A percentile compares a stretch with the other conserved stretches of the same genome.
Conservation (phyloP, 2,888 invertebrate genomes). For the Microdon myrmicae region DNA sequence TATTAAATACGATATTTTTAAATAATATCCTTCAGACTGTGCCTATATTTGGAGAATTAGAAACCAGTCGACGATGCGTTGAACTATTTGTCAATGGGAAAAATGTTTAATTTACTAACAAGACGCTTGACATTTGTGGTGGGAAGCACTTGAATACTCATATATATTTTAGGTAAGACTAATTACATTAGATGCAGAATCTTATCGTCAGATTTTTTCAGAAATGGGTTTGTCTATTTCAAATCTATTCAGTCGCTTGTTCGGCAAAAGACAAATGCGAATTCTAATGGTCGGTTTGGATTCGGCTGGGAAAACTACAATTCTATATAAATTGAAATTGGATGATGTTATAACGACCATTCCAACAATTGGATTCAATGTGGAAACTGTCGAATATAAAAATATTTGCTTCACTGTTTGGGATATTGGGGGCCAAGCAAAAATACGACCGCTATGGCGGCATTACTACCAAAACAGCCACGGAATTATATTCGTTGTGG, state of each 20-base stretch:
- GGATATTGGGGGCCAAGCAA: slow-evolving; percentile 55
- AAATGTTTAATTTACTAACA: too few species aligned
- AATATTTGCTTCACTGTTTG: slow-evolving; percentile 55
- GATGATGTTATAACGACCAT: slow-evolving; percentile 53
- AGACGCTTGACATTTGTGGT: too few species aligned
- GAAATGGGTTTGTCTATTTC: slow-evolving; percentile 53
- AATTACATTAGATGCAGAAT: too few species aligned
- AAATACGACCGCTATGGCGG: slow-evolving; percentile 54
- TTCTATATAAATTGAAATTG: slow-evolving; percentile 54
- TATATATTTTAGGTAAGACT: too few species aligned
- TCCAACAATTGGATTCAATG: slow-evolving; percentile 55
- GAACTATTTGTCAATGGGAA: too few species aligned
- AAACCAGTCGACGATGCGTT: too few species aligned
- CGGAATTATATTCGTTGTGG: slow-evolving; percentile 53
- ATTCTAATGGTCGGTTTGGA: slow-evolving; percentile 55
- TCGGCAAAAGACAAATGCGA: slow-evolving; percentile 50
- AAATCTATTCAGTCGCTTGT: slow-evolving; percentile 39
- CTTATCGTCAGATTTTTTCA: too few species aligned
- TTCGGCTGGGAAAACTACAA: slow-evolving; percentile 55
- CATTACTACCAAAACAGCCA: slow-evolving; percentile 54
- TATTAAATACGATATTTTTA: too few species aligned
- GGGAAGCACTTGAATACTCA: too few species aligned
- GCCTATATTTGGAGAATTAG: too few species aligned
- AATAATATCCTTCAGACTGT: too few species aligned
- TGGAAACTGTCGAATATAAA: slow-evolving; percentile 54